Base-by-base conservation (phyloP, 2,797 vertebrate species). In the Tapera naevia region DNA sequence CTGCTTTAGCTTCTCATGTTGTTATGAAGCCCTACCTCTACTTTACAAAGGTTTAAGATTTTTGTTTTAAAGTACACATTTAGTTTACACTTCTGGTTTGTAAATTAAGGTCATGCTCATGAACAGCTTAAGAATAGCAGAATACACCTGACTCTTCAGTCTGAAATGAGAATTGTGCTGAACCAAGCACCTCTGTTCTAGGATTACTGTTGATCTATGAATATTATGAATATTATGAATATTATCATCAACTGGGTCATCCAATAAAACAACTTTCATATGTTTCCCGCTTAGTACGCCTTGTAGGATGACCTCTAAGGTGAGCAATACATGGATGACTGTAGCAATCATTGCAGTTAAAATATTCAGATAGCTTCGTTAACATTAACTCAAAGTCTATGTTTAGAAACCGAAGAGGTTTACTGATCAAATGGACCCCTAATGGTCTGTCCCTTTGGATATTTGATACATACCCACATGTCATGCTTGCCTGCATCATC, bases 391-490 rank as follows among this genome's bases (percentile, higher is more conserved):
- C 48, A 56, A 78, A 53, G 10, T 30, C 17, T 30, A 13, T 60
- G 19, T 32, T 65, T 46, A 75, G 74, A 76, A 79, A 60, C 8
- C 39, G 35, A 80, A 62, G 35, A 75, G 35, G 57, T 90, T 48
- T 61, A 39, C 10, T 22, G 39, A 51, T 62, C 28, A 33, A n/a
- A 30, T 30, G 33, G 19, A 32, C 21, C 17, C 3, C 16, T 37
- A 43, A 37, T 3, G 15, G 7, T n/a, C 30, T 64, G 58, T 73
- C 30, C 12, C 33, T 90, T 48, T 69, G 39, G 35, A 45, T 2
- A 22, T 60, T 33, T 27, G 30, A 75, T 66, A 30, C 14, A 6
- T 3, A 5, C 4, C 27, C 10, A 39, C 0, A 0, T 32, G 39
- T 50, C 33, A 56, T 28, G 19, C 19, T 75, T 75, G 4, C 14